Evolutionary conservation across 37 sponge, comb jelly and placozoan species (phyloP).

Genomic region (Mnemiopsis leidyi): DNA sequence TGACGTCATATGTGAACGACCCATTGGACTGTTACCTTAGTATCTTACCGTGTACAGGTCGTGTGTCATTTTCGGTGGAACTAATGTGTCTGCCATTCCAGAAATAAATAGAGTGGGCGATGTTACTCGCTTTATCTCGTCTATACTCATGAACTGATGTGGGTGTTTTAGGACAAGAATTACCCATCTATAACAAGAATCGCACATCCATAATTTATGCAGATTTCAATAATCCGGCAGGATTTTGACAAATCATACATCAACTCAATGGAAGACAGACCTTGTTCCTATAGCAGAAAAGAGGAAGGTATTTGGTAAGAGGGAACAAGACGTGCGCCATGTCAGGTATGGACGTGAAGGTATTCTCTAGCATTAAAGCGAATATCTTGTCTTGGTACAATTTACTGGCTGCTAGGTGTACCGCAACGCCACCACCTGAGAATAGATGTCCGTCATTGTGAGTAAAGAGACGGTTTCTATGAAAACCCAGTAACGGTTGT

Average conservation of each 20-base stretch:
- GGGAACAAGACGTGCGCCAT: conserved; percentile 89
- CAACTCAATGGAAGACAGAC: too few species aligned
- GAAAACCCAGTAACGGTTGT: too few species aligned
- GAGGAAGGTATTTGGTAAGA: conserved; percentile 75
- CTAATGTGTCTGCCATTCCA: conserved; percentile 85
- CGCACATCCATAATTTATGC: neutral
- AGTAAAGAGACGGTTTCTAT: too few species aligned
- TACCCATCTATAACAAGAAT: neutral
- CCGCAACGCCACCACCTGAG: conserved; percentile 95
- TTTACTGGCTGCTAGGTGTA: conserved; percentile 77
- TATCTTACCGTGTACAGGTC: conserved; percentile 88
- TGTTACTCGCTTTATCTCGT: conserved; percentile 74
- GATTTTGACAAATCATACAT: neutral
- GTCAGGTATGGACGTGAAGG: conserved; percentile 91
- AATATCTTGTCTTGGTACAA: conserved; percentile 78
- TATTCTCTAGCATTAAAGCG: conserved; percentile 94
- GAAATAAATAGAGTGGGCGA: conserved; percentile 89
- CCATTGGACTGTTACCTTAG: conserved; percentile 75
- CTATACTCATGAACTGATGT: conserved; percentile 77
- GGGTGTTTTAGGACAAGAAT: neutral
- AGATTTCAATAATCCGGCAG: neutral
- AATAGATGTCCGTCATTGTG: too few species aligned
- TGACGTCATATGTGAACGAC: too few species aligned
- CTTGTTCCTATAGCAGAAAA: conserved; percentile 92
- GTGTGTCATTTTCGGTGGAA: conserved; percentile 93